Evolutionary conservation across 2,113 vertebrate genomes (phyloP), one percentile per base, ranked within the genome.

Genomic region (Sylvilagus bachmani): DNA sequence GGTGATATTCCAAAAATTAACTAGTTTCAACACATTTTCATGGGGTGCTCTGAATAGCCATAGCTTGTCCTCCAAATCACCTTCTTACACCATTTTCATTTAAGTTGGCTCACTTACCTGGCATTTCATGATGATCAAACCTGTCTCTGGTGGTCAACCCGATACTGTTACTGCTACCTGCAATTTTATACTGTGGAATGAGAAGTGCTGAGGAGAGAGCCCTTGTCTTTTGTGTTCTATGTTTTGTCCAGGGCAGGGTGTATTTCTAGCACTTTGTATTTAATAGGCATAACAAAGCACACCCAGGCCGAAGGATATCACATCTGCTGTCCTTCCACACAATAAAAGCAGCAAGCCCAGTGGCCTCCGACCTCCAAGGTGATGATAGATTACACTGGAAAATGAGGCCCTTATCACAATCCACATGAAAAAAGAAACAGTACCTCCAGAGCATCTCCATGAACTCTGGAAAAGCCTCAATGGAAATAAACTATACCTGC

Each of bases 181-280:
- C 25, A 88, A 81, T 82, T 69, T 81, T 84, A 74, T 44, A 73
- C 24, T 53, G 33, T 94, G 71, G 67, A 95, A 93, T 69, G 77
- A 85, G 79, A 93, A 73, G 85, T 31, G 33, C 66, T 81, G 49
- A 91, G 55, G 67, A 66, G 33, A 62, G 77, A 90, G 69, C 80
- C 69, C 33, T 66, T 62, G n/a, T 92, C 92, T 77, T 93, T 80
- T 94, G 71, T 90, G 49, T 31, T 67, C 85, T 69, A 21, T 71
- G 58, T 81, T 93, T 51, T 90, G 93, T 96, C 36, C 29, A 95
- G 62, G 2, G 3, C 62, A 25, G 16, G 90, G 67, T 74, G 69
- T 88, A 49, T 86, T 94, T 89, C 94, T 94, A 81, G 87, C 66
- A 38, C 67, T 95, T 87, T n/a, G 44, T 94, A 75, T n/a, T 5